These are phyloP conservation scores for Euclidia mi DNA, from an alignment of 2,888 invertebrate genomes.

Conservation along the genomic window DNA sequence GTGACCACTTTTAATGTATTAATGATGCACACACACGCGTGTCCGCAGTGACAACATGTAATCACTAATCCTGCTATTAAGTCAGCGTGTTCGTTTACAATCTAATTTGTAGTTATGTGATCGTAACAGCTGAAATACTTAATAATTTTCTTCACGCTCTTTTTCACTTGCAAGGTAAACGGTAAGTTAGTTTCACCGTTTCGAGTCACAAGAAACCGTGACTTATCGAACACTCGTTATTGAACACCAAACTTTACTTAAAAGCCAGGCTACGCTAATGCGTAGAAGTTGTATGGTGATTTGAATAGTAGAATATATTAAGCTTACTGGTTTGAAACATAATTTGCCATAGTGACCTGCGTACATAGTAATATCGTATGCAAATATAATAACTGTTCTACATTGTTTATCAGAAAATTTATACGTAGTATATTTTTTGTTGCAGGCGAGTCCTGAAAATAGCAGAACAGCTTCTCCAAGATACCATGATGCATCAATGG, in stretches of 20 bases:
- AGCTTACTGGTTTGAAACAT: too few species aligned
- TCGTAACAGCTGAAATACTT: constrained; percentile 21
- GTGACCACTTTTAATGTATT: constrained; percentile 25
- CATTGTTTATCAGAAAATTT: constrained; percentile 1
- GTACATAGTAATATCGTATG: too few species aligned
- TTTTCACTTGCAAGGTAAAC: constrained; percentile 2
- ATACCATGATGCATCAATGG: constrained; percentile 87
- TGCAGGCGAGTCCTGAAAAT: constrained; percentile 88
- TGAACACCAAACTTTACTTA: neutral
- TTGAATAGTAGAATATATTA: too few species aligned
- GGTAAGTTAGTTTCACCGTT: constrained; percentile 14
- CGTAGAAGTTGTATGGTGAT: neutral
- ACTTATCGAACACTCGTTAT: neutral
- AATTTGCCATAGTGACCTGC: too few species aligned
- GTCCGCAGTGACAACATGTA: constrained; percentile 16
- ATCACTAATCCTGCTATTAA: constrained; percentile 22
- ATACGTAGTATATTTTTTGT: constrained; percentile 62
- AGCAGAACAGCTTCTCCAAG: constrained; percentile 87
- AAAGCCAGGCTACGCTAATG: neutral
- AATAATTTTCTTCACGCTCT: constrained; percentile 22
- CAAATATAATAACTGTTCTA: neutral
- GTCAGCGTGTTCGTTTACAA: constrained; percentile 24
- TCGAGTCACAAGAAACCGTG: constrained; percentile 3
- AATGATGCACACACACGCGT: constrained; percentile 27
- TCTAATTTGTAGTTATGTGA: constrained; percentile 13